Base-by-base conservation (phyloP, 2,888 invertebrate species). In the Stenolophus ochropezus region DNA sequence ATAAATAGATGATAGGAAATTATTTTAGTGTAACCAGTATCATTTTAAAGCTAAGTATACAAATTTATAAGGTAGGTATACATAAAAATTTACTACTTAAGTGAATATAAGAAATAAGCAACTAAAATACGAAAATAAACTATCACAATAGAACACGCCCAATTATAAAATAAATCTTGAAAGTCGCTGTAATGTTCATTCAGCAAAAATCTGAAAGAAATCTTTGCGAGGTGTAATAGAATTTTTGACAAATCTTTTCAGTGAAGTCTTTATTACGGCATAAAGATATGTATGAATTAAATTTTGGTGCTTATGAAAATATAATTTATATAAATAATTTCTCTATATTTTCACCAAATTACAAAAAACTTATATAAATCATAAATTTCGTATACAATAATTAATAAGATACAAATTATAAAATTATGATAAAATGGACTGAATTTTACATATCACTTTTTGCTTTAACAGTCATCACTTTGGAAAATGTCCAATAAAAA, bases 281-380 rank as follows among this genome's bases (percentile, higher is more conserved):
- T 49, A 33, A 49, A 79, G 65, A 69, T 79, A 79, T 79, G 79
- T 79, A 69, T 58, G 58, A 56, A 77, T 61, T 25, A 61, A 77
- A 77, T 61, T 49, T 49, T 42, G 16, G 51, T 76, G 33, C 20
- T 51, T 76, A 76, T 20, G 76, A 76, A 76, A 76, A 76, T 56
- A 76, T 76, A 18, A 76, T 76, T 56, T 76, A 76, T 76, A 69
- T 56, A 75, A 56, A 75, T 53, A 75, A 65, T 56, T 56, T 21
- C 14, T 61, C 25, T 61, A 61, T 61, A 61, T 58, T n/a, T 58
- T 58, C 23, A n/a, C 21, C 23, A 61, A 61, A 56, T 56, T 56
- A 61, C 4, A 21, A 61, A 11, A 69, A 69, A 20, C 33, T 69
- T 69, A 69, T 27, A 69, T 69, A 69, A 69, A 69, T 61, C 21